Evolutionary conservation across 1,140 invertebrate species (phyloP).

Genomic region (Pogonomyrmex californicus): DNA sequence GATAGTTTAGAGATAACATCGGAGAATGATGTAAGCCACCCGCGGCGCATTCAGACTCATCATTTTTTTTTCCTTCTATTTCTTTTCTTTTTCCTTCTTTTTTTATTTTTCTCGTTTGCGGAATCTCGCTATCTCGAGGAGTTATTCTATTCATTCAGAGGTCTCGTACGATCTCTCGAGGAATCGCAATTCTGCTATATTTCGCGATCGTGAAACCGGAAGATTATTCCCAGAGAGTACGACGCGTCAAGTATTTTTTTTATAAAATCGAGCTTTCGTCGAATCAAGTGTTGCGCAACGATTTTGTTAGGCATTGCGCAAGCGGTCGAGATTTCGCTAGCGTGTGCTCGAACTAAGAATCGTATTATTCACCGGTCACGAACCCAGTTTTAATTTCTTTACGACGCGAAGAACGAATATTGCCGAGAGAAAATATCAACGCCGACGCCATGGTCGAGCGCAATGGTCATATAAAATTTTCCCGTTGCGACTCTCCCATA

Average conservation of each 20-base stretch:
- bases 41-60: constrained; percentile 41
- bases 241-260: neutral
- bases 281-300: constrained; percentile 15
- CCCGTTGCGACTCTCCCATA: neutral
- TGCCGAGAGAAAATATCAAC: constrained; percentile 51
- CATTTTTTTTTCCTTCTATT: constrained; percentile 26
- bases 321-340: constrained; percentile 3
- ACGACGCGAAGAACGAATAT: neutral
- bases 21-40: constrained; percentile 30
- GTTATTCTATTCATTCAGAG: constrained; percentile 51
- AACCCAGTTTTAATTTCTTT: constrained; percentile 40
- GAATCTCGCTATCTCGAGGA: constrained; percentile 2
- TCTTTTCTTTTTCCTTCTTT: constrained; percentile 25
- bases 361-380: constrained; percentile 29
- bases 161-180: constrained; percentile 13
- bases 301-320: constrained; percentile 2
- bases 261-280: neutral
- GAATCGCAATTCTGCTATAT: neutral
- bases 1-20: constrained; percentile 54
- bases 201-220: constrained; percentile 8
- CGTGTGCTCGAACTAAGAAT: constrained; percentile 39
- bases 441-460: constrained; percentile 10
- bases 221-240: neutral
- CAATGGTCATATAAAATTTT: constrained; percentile 17
- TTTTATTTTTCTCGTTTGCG: constrained; percentile 15